These are phyloP conservation scores for Drosophila ambigua DNA, from an alignment of 1,140 invertebrate species.

Conservation along the genomic window DNA sequence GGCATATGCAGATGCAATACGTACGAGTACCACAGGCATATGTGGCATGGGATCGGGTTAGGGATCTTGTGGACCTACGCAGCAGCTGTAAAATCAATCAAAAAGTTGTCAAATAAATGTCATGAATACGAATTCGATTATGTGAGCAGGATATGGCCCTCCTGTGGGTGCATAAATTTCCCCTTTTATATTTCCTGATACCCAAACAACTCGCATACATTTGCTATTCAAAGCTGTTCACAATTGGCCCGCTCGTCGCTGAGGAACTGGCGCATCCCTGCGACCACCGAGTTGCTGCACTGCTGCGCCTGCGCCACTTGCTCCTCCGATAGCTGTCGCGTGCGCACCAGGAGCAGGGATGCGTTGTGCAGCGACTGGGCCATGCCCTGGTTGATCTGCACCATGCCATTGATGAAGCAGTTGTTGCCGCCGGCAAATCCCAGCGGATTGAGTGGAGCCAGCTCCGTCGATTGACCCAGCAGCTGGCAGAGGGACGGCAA, in stretches of 20 bases:
- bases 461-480: slow-evolving; percentile 10
- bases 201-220: neutral
- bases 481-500: slow-evolving; percentile 46
- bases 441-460: slow-evolving; percentile 23
- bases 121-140: slow-evolving; percentile 65
- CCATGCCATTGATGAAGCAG: slow-evolving; percentile 62
- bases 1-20: slow-evolving; percentile 13
- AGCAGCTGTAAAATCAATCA: slow-evolving; percentile 82
- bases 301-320: slow-evolving; percentile 35
- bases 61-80: neutral
- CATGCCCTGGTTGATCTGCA: slow-evolving; percentile 51
- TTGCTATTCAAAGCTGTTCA: slow-evolving; percentile 17
- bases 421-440: slow-evolving; percentile 27
- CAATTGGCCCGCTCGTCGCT: slow-evolving; percentile 58
- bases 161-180: slow-evolving; percentile 74
- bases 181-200: slow-evolving; percentile 43
- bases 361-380: slow-evolving; percentile 60
- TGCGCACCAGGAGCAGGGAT: slow-evolving; percentile 53
- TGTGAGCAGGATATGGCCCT: slow-evolving; percentile 50
- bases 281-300: slow-evolving; percentile 46
- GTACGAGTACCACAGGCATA: neutral
- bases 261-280: slow-evolving; percentile 42
- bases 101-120: slow-evolving; percentile 82
- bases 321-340: slow-evolving; percentile 47
- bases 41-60: neutral